A percentile compares a stretch with the other conserved stretches of the same genome.
These are phyloP conservation scores for Amblyraja radiata DNA, from an alignment of 2,797 vertebrate genomes.

Conservation along the genomic window DNA sequence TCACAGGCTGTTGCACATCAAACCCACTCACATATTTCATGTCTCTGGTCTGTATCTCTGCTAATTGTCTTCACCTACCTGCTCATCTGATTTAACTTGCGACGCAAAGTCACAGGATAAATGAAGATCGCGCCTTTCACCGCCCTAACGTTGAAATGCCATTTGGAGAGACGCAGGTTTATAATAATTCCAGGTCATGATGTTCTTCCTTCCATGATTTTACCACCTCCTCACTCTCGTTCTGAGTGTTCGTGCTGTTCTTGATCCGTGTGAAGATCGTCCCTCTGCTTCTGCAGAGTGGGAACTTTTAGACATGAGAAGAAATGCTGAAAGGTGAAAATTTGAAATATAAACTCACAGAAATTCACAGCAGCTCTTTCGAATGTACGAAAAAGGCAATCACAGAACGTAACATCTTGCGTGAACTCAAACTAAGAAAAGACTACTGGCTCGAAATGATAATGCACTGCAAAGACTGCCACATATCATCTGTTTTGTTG, in stretches of 20 bases:
- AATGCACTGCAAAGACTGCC: too few relatives aligned
- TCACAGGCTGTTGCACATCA: conserved; percentile 18
- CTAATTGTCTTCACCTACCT: neutral
- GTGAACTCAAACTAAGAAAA: neutral
- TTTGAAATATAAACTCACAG: neutral
- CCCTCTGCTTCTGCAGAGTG: neutral
- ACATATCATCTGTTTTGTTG: too few relatives aligned
- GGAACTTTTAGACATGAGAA: conserved; percentile 5
- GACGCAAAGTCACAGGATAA: neutral
- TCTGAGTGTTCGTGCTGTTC: neutral
- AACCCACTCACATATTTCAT: neutral
- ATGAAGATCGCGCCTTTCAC: neutral
- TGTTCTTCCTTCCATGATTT: neutral
- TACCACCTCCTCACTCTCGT: neutral
- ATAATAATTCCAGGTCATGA: conserved; percentile 7
- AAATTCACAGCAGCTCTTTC: neutral
- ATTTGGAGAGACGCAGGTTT: neutral
- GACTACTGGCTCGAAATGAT: too few relatives aligned
- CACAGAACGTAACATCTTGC: neutral
- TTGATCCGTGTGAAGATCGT: neutral
- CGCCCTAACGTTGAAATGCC: neutral
- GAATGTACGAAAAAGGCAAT: neutral
- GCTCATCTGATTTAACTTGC: neutral
- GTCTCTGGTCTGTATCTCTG: neutral
- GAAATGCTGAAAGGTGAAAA: neutral